Percentiles rank a stretch among this genome's conserved stretches.
These are phyloP conservation scores for Pollenia griseotomentosa DNA, from an alignment of 2,888 invertebrate genomes.

Conservation along the genomic window DNA sequence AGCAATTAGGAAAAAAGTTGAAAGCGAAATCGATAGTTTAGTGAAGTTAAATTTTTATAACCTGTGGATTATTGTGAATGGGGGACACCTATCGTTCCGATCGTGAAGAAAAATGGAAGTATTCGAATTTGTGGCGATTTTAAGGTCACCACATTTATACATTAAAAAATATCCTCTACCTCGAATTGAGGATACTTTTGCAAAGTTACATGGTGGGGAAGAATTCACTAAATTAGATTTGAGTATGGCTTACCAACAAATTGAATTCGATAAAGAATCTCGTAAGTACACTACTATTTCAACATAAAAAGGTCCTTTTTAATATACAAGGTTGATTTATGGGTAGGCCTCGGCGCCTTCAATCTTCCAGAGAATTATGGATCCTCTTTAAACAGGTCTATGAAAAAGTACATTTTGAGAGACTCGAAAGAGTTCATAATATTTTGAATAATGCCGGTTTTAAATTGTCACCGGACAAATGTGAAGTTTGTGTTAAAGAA, in stretches of 20 bases:
- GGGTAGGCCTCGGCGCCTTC: constrained; percentile 81
- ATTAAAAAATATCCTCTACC: constrained; percentile 77
- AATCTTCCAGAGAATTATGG: constrained; percentile 80
- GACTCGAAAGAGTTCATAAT: constrained; percentile 42
- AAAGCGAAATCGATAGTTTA: constrained; percentile 18
- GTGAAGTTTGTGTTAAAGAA: constrained; percentile 75
- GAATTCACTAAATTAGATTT: constrained; percentile 73
- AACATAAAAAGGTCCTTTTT: constrained; percentile 74
- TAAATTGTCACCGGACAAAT: constrained; percentile 68
- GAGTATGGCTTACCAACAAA: constrained; percentile 79
- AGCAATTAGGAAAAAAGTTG: constrained; percentile 40
- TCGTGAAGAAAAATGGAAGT: constrained; percentile 78
- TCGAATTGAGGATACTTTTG: constrained; percentile 77
- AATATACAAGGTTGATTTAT: constrained; percentile 76
- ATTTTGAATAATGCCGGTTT: constrained; percentile 57
- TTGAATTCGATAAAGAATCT: constrained; percentile 77
- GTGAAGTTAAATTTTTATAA: constrained; percentile 47
- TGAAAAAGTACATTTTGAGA: constrained; percentile 38
- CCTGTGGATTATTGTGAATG: constrained; percentile 74
- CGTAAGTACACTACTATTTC: constrained; percentile 77
- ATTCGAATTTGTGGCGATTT: constrained; percentile 72
- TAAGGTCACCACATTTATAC: constrained; percentile 73
- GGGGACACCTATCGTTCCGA: constrained; percentile 81
- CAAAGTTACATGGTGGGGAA: constrained; percentile 71
- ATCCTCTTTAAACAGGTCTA: constrained; percentile 74